Evolutionary conservation across 2,888 invertebrate species (phyloP).

Genomic region (Podotricha telesiphe): DNA sequence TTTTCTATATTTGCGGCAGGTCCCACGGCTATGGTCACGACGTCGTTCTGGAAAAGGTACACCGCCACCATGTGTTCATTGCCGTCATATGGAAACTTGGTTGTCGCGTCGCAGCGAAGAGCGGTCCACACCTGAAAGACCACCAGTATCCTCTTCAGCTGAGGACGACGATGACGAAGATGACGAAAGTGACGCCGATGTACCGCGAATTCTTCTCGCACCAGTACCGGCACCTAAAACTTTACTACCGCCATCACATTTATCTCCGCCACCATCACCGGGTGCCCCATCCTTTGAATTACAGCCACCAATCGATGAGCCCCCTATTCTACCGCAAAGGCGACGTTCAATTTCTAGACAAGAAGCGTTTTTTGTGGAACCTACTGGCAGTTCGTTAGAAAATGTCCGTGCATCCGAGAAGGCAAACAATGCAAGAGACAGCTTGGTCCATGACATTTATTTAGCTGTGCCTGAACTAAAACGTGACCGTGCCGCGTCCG

Average conservation of each 20-base stretch:
- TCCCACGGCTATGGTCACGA: conserved; percentile 86
- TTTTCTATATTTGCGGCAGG: conserved; percentile 60
- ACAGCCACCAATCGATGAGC: conserved; percentile 79
- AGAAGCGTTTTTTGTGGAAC: conserved; percentile 91
- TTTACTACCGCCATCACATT: conserved; percentile 60
- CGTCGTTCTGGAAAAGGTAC: conserved; percentile 86
- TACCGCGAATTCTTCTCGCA: conserved; percentile 86
- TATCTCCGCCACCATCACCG: conserved; percentile 81
- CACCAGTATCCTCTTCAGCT: conserved; percentile 68
- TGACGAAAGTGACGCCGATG: conserved; percentile 72
- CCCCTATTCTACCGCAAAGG: conserved; percentile 77
- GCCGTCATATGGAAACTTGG: conserved; percentile 90
- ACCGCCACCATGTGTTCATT: conserved; percentile 89
- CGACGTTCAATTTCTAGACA: conserved; percentile 91
- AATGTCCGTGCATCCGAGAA: conserved; percentile 85
- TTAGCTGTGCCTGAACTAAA: conserved; percentile 92
- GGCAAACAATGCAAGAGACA: conserved; percentile 63
- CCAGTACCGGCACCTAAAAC: conserved; percentile 72
- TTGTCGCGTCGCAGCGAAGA: conserved; percentile 80
- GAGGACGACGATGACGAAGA: conserved; percentile 80
- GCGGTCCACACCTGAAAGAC: conserved; percentile 68
- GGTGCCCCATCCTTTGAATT: conserved; percentile 84
- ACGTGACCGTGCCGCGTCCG: conserved; percentile 93
- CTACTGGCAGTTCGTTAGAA: conserved; percentile 88
- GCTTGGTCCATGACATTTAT: conserved; percentile 88